Base-by-base conservation (phyloP, 1,140 invertebrate species). In the Drosophila bocki region DNA sequence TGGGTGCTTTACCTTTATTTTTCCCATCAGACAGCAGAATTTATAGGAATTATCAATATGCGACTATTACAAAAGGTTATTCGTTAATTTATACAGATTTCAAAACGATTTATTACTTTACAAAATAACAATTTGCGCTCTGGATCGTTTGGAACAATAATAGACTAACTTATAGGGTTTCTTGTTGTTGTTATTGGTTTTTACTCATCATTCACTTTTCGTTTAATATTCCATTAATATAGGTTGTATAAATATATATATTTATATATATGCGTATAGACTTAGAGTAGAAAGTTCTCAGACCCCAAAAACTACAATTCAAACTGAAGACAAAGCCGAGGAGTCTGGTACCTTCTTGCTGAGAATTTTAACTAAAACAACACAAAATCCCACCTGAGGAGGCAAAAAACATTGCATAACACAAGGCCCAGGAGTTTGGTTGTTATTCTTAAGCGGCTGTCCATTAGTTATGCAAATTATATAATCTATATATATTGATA, bases 121-220 rank as follows among this genome's bases (percentile, higher is more conserved):
- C 45, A 85, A 56, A 56, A 74, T 88, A 88, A 88, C 85, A 85
- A 81, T 88, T 84, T 77, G 75, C 82, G 84, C 84, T 86, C 84
- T 86, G 85, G 42, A 71, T 64, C 58, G 74, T 11, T 39, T 81
- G 82, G 82, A 85, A 85, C 77, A 81, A 68, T 72, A 81, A 57
- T 72, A 81, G 45, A 72, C 80, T 83, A 75, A 75, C 33, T 67
- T 70, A 74, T 70, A 63, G 76, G 63, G 56, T 57, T 50, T 22
- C 6, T 59, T 22, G 37, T 62, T 22, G 37, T 62, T 76, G 54
- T 54, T 54, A 37, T 54, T 54, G 51, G 51, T 35, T 53, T n/a
- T n/a, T n/a, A n/a, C n/a, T n/a, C n/a, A n/a, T n/a, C n/a, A n/a
- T n/a, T 32, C 63, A 42, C 39, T 70, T 64, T 65, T 61, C 50